phyloP scores from a whole-genome alignment of 2,888 invertebrate species.

The Ornithoptera priamus region DNA sequence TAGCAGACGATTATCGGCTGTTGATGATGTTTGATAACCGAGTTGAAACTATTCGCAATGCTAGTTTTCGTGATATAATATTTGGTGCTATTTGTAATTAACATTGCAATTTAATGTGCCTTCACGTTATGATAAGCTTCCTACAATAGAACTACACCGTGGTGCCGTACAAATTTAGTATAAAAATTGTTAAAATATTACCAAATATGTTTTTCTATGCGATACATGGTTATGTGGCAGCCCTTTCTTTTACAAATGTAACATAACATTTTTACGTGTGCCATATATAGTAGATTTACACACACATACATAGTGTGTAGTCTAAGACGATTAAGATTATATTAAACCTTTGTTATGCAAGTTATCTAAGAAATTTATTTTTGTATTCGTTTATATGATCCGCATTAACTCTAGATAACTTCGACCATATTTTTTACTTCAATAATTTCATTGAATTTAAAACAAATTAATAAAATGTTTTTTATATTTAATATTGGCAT shows the following conservation, averaged over 20 bases:
- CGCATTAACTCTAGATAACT: not conserved
- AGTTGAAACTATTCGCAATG: not conserved
- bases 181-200: slow-evolving; percentile 6
- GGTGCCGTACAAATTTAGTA: slow-evolving; percentile 15
- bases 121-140: slow-evolving; percentile 33
- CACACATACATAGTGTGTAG: slow-evolving; percentile 22
- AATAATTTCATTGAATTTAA: not conserved
- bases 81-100: slow-evolving; percentile 36
- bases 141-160: slow-evolving; percentile 16
- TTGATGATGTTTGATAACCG: not conserved
- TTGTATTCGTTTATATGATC: slow-evolving; percentile 17
- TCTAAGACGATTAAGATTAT: slow-evolving; percentile 19
- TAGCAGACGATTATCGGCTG: not conserved
- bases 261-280: slow-evolving; percentile 23
- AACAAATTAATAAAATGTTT: not conserved
- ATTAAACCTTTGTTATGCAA: slow-evolving; percentile 25
- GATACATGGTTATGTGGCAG: slow-evolving; percentile 13
- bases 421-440: not conserved
- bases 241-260: not conserved
- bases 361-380: slow-evolving; percentile 21
- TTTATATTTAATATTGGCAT: not conserved
- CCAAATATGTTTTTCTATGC: slow-evolving; percentile 1
- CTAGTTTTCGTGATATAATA: slow-evolving; percentile 17
- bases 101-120: slow-evolving; percentile 32
- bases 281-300: slow-evolving; percentile 26